Evolutionary conservation across 2,888 invertebrate genomes (phyloP).

Genomic region (Dinocampus coccinellae): DNA sequence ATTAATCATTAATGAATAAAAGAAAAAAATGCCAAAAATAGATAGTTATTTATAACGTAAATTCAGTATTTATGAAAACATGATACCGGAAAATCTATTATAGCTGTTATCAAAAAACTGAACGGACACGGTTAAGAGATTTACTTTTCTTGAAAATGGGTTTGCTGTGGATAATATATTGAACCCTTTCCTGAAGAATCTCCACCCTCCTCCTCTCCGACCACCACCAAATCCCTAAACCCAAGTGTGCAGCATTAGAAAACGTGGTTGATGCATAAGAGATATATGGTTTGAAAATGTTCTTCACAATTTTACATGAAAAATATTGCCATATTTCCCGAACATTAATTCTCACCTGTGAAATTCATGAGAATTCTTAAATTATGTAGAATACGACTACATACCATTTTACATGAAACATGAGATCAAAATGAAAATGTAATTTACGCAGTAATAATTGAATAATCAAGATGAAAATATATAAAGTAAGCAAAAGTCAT

Average conservation of each 20-base stretch:
- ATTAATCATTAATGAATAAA: too few relatives aligned
- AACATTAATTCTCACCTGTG: neutral
- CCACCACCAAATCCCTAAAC: conserved; percentile 1
- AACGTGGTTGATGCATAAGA: neutral
- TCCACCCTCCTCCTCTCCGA: too few relatives aligned
- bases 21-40: neutral
- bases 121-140: conserved; percentile 38
- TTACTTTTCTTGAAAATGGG: conserved; percentile 37
- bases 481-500: neutral
- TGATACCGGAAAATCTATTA: neutral
- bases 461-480: neutral
- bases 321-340: neutral
- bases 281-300: neutral
- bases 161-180: conserved; percentile 18
- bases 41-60: neutral
- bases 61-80: neutral
- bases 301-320: conserved; percentile 25
- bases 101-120: neutral
- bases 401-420: neutral
- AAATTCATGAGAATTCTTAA: neutral
- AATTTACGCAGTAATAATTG: neutral
- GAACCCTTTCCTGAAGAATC: too few relatives aligned
- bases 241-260: neutral
- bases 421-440: neutral
- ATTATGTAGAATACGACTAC: neutral